A percentile compares a stretch with the other conserved stretches of the same genome.
Conservation (phyloP, 2,888 invertebrate genomes). For the Phortica okadai region DNA sequence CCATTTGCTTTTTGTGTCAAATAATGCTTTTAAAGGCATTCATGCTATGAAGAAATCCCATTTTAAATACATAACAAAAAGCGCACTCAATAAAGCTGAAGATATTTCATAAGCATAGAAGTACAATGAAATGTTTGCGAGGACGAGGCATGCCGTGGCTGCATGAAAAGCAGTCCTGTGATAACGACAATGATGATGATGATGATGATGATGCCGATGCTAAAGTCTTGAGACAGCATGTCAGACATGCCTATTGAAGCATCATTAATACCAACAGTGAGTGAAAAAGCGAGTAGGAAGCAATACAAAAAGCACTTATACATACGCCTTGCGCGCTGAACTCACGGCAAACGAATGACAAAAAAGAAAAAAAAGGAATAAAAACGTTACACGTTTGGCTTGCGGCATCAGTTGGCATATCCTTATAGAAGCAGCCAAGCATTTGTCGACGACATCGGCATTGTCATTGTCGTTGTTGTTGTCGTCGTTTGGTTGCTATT, state of each 20-base stretch:
- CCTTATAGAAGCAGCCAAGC: slow-evolving; percentile 10
- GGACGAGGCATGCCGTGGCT: neutral
- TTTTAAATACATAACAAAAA: slow-evolving; percentile 15
- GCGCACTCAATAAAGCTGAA: slow-evolving; percentile 30
- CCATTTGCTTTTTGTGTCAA: slow-evolving; percentile 54
- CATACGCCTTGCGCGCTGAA: neutral
- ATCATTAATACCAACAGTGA: slow-evolving; percentile 23
- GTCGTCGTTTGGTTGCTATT: slow-evolving; percentile 28
- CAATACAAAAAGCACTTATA: slow-evolving; percentile 22
- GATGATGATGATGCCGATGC: neutral
- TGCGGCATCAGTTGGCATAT: slow-evolving; percentile 1
- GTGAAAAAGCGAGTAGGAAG: neutral
- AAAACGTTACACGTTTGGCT: neutral
- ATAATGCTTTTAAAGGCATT: slow-evolving; percentile 59
- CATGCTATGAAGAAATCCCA: slow-evolving; percentile 26
- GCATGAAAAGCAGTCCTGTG: neutral
- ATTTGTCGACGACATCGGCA: neutral
- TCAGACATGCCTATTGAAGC: slow-evolving; percentile 32
- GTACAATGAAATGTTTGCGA: neutral
- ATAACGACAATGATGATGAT: neutral
- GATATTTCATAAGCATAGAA: slow-evolving; percentile 26
- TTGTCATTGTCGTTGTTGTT: neutral
- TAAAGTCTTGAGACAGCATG: slow-evolving; percentile 30
- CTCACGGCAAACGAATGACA: neutral
- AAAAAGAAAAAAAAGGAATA: neutral